Percentiles rank a stretch among this genome's conserved stretches.
These are phyloP conservation scores for Teleogryllus oceanicus DNA, from an alignment of 2,888 invertebrate species.

Conservation along the genomic window DNA sequence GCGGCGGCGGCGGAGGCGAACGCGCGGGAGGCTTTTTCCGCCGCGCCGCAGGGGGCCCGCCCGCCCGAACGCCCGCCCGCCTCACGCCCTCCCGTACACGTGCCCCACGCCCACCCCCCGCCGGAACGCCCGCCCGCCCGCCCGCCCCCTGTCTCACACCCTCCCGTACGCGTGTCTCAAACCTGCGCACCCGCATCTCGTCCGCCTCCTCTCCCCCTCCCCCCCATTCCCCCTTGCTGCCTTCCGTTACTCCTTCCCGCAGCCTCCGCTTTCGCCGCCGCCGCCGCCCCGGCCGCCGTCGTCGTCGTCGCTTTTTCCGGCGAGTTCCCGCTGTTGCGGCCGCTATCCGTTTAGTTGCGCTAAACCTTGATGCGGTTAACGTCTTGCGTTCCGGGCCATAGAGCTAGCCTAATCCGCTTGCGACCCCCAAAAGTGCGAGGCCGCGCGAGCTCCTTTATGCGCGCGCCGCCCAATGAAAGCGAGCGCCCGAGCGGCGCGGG, in stretches of 20 bases:
- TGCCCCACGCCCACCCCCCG: no score
- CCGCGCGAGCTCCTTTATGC: not conserved
- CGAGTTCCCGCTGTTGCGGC: not conserved
- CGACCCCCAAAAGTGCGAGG: not conserved
- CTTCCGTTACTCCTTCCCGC: not conserved
- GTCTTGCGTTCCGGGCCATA: slow-evolving; percentile 18
- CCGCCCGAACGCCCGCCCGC: not conserved
- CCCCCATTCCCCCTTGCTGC: no score
- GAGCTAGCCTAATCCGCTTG: not conserved
- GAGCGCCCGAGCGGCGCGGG: not conserved
- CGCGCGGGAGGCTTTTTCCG: no score
- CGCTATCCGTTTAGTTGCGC: not conserved
- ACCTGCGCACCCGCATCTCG: no score
- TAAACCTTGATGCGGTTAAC: slow-evolving; percentile 18
- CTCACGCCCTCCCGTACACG: not conserved
- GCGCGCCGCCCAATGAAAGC: no score
- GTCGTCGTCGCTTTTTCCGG: not conserved
- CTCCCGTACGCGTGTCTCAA: no score
- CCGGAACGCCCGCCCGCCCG: no score
- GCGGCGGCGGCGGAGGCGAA: not conserved
- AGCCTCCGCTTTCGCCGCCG: no score
- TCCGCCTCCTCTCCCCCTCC: no score
- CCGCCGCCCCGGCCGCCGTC: not conserved
- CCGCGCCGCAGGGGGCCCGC: no score
- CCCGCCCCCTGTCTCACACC: no score